These are phyloP conservation scores for Nomada hirtipes DNA, from an alignment of 2,888 invertebrate species.

Conservation along the genomic window DNA sequence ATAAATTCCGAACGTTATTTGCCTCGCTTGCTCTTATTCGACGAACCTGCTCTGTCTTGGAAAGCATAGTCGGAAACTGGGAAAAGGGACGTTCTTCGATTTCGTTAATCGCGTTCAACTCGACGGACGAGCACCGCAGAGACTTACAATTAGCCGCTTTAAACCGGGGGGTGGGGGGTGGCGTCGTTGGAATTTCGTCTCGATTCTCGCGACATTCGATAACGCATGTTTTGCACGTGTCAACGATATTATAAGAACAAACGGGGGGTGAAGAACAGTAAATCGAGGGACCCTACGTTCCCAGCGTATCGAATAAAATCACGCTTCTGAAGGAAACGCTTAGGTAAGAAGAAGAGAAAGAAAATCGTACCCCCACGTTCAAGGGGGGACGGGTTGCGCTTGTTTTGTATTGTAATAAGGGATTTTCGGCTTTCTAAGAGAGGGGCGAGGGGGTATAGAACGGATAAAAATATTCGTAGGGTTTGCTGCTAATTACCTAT, in stretches of 20 bases:
- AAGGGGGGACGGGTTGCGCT: background rate
- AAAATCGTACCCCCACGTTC: background rate
- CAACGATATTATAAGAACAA: background rate
- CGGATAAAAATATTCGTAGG: constrained; percentile 23
- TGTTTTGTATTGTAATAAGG: constrained; percentile 3
- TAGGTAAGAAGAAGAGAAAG: background rate
- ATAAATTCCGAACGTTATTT: background rate
- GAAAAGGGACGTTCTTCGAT: background rate
- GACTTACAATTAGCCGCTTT: constrained; percentile 67
- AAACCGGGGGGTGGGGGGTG: constrained; percentile 57
- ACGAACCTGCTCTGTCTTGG: no score
- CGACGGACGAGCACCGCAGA: constrained; percentile 65
- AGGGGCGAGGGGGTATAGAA: background rate
- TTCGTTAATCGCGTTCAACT: constrained; percentile 30
- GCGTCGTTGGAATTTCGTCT: constrained; percentile 54
- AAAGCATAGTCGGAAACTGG: background rate
- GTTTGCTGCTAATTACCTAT: constrained; percentile 40
- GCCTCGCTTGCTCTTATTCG: background rate
- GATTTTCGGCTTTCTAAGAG: constrained; percentile 4
- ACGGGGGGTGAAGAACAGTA: background rate
- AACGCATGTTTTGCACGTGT: constrained; percentile 25
- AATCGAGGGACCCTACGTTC: constrained; percentile 33
- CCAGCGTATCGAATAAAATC: constrained; percentile 10
- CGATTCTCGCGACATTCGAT: constrained; percentile 44
- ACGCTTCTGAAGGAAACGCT: constrained; percentile 47